A percentile compares a stretch with the other conserved stretches of the same genome.
These are phyloP conservation scores for Anomalospiza imberbis DNA, from an alignment of 2,797 vertebrate genomes.

Conservation along the genomic window DNA sequence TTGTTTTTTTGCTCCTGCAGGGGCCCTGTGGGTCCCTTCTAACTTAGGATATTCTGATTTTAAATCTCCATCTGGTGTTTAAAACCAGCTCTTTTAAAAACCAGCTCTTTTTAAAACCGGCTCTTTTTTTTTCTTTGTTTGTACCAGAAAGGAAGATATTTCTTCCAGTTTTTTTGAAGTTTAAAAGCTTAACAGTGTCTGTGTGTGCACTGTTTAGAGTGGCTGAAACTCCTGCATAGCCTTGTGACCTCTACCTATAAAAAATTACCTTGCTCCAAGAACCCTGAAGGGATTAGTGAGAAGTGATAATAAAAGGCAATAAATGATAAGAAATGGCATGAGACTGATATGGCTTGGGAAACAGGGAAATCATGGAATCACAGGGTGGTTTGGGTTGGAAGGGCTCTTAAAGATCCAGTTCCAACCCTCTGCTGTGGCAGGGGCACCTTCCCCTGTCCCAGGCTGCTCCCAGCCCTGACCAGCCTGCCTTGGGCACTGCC, in stretches of 20 bases:
- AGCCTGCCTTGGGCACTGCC: neutral
- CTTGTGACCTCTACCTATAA: neutral
- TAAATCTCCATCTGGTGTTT: neutral
- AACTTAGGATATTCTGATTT: neutral
- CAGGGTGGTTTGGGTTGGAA: neutral
- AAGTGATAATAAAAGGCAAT: neutral
- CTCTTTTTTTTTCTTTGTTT: neutral
- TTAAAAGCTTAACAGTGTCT: neutral
- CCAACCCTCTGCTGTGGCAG: neutral
- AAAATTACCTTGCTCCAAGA: neutral
- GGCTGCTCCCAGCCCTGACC: neutral
- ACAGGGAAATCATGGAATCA: accelerated
- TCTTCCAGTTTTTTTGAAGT: neutral
- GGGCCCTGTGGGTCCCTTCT: neutral
- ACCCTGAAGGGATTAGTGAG: neutral
- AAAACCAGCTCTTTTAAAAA: neutral
- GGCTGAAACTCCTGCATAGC: neutral
- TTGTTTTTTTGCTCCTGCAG: neutral
- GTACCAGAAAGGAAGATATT: neutral
- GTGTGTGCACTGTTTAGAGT: accelerated
- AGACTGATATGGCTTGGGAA: neutral
- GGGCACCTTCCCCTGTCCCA: neutral
- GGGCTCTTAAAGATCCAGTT: neutral
- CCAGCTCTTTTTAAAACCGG: neutral
- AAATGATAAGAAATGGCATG: neutral